phyloP scores from a whole-genome alignment of 2,113 vertebrate species.

The Stigmatopora argus region DNA sequence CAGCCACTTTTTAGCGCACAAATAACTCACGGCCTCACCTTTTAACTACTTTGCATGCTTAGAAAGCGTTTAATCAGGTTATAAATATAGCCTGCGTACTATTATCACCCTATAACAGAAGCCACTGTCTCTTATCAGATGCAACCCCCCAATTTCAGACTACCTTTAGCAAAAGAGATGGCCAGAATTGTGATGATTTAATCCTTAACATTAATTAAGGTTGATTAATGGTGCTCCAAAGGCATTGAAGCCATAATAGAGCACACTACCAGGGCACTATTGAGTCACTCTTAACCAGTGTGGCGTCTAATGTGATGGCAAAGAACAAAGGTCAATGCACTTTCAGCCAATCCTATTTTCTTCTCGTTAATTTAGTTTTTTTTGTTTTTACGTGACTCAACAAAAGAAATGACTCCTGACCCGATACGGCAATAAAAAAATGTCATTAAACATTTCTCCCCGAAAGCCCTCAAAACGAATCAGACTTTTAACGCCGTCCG shows the following conservation, averaged over 20 bases:
- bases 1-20: no score
- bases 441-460: no score
- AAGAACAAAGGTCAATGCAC: background rate
- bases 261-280: background rate
- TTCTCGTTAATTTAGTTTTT: no score
- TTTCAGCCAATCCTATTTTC: no score
- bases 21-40: background rate
- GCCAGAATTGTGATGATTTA: background rate
- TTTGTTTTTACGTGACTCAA: no score
- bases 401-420: no score
- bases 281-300: background rate
- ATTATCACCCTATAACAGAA: slow-evolving; percentile 11
- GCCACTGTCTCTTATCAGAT: slow-evolving; percentile 25
- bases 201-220: background rate
- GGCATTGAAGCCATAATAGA: background rate
- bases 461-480: no score
- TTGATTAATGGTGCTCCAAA: background rate
- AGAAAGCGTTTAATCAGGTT: background rate
- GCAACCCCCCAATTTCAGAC: slow-evolving; percentile 5
- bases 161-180: no score
- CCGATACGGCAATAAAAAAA: no score
- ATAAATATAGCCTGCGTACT: background rate
- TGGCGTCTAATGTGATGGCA: background rate
- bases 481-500: no score
- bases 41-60: background rate